Conservation (phyloP, 2,888 invertebrate genomes). For the Rhagophthalmus giganteus region DNA sequence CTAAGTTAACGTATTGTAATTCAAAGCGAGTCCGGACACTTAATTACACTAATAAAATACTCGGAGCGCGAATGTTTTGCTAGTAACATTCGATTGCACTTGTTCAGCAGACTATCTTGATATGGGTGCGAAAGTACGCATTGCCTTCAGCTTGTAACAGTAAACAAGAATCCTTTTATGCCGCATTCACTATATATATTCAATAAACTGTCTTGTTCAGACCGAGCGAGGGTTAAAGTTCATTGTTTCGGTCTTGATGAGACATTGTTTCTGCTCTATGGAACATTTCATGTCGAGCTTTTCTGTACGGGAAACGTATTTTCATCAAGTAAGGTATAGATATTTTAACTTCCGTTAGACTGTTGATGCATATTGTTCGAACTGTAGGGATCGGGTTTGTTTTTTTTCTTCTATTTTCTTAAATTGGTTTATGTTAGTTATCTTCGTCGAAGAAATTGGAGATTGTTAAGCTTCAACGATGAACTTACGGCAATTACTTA, state of each 20-base stretch:
- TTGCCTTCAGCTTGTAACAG: conserved; percentile 19
- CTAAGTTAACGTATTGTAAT: conserved; percentile 7
- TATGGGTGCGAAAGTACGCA: conserved; percentile 28
- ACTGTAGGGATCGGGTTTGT: no score
- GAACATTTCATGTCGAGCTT: no score
- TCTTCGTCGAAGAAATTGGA: no score
- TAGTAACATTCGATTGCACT: conserved; percentile 30
- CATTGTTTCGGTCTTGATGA: conserved; percentile 16
- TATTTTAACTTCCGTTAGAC: no score
- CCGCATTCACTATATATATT: conserved; percentile 20
- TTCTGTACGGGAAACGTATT: no score
- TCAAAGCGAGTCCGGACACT: conserved; percentile 17
- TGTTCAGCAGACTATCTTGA: conserved; percentile 30
- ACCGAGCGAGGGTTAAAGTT: conserved; percentile 16
- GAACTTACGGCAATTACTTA: no score
- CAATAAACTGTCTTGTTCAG: conserved; percentile 20
- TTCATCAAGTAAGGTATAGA: no score
- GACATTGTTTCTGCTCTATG: no score
- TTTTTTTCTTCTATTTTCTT: no score
- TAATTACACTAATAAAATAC: conserved; percentile 32
- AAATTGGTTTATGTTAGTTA: no score
- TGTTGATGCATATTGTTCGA: no score
- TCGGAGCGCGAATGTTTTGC: conserved; percentile 25
- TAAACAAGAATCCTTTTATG: conserved; percentile 21
- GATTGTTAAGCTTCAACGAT: no score